These are phyloP conservation scores for Podabrus alpinus DNA, from an alignment of 2,888 invertebrate genomes.

Conservation along the genomic window DNA sequence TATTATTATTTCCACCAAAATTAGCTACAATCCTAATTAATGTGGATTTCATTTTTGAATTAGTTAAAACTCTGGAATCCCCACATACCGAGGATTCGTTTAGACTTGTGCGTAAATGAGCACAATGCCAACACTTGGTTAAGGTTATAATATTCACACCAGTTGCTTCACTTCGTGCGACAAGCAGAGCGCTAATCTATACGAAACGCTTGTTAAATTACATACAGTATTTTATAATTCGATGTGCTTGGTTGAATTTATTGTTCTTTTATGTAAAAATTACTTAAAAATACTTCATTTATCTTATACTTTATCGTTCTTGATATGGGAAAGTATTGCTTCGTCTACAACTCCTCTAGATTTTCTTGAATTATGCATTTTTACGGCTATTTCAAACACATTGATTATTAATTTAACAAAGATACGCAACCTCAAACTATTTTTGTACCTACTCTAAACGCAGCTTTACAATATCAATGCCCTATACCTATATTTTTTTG, in stretches of 20 bases:
- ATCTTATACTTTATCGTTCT: not conserved
- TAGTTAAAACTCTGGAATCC: not conserved
- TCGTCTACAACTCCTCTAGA: not conserved
- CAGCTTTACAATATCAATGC: no score
- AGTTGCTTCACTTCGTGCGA: not conserved
- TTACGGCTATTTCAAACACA: not conserved
- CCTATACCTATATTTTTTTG: no score
- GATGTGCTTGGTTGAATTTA: not conserved
- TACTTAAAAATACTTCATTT: not conserved
- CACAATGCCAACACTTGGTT: not conserved
- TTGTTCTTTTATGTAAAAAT: not conserved
- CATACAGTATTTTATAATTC: not conserved
- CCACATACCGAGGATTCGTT: not conserved
- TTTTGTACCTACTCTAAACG: no score
- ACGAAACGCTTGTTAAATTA: not conserved
- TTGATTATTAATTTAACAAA: not conserved
- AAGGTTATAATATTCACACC: not conserved
- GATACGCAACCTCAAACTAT: no score
- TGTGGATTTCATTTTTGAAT: not conserved
- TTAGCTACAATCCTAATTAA: not conserved
- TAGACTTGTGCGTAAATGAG: not conserved
- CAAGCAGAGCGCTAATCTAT: not conserved
- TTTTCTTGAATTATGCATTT: not conserved
- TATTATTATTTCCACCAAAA: not conserved
- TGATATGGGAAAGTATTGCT: not conserved